Evolutionary conservation across 2,113 vertebrate species (phyloP).

Genomic region (Cyprinodon tularosa): DNA sequence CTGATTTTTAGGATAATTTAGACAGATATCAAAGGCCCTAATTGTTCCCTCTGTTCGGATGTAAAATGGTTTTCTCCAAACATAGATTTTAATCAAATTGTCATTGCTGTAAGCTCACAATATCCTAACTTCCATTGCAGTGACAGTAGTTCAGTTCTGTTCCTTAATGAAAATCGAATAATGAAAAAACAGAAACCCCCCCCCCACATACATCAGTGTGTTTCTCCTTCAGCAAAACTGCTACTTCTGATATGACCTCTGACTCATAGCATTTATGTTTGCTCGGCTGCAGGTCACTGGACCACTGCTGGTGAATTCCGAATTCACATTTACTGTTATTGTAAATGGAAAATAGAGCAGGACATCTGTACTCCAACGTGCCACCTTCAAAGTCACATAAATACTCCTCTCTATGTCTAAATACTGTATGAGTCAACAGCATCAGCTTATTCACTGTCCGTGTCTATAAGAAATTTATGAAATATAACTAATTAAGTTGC

Average conservation of each 20-base stretch:
- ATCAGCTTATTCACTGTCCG: too few relatives aligned
- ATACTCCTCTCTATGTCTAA: too few relatives aligned
- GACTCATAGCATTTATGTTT: background rate
- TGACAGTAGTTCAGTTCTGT: background rate
- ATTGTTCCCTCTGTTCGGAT: background rate
- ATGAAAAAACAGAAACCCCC: too few relatives aligned
- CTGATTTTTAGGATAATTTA: background rate
- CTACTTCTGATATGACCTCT: background rate
- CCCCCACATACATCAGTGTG: too few relatives aligned
- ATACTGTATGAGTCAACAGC: too few relatives aligned
- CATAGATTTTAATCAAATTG: background rate
- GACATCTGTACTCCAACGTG: too few relatives aligned
- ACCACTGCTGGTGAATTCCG: background rate
- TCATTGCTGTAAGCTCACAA: background rate
- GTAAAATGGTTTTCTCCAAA: background rate
- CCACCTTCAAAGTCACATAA: too few relatives aligned
- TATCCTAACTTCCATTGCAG: background rate
- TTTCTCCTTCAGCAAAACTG: too few relatives aligned
- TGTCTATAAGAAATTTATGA: background rate
- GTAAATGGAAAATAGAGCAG: too few relatives aligned
- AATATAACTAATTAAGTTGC: background rate
- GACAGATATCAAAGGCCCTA: background rate
- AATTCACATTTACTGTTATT: background rate
- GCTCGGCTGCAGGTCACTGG: background rate
- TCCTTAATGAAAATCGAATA: too few relatives aligned